These are phyloP conservation scores for Heliconius sara DNA, from an alignment of 2,888 invertebrate genomes.

Conservation along the genomic window DNA sequence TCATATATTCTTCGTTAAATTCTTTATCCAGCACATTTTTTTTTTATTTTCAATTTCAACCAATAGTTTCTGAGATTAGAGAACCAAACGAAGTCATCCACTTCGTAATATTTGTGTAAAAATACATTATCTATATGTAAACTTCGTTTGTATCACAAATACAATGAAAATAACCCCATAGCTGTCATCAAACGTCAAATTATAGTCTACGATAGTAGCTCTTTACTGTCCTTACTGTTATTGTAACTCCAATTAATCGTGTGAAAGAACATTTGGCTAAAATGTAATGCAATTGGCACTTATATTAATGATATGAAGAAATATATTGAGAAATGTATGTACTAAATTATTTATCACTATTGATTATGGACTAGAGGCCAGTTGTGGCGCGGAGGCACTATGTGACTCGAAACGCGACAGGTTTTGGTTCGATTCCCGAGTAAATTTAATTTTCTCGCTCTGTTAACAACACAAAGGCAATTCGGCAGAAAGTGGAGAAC, in stretches of 20 bases:
- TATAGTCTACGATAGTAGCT: no score
- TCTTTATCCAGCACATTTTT: no score
- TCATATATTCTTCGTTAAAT: no score
- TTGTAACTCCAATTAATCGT: neutral
- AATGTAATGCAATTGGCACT: neutral
- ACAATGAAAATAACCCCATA: neutral
- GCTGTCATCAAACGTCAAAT: neutral
- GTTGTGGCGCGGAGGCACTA: neutral
- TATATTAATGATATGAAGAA: neutral
- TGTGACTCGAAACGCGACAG: no score
- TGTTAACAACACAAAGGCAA: no score
- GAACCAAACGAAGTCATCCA: no score
- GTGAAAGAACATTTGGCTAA: constrained; percentile 7
- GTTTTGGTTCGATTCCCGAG: no score
- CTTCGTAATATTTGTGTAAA: no score
- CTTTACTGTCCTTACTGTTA: neutral
- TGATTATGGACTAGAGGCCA: neutral
- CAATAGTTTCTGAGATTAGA: no score
- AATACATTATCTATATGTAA: neutral
- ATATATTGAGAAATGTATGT: neutral
- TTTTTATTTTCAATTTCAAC: no score
- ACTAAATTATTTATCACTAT: neutral
- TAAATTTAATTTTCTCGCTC: no score
- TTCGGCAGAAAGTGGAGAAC: no score
- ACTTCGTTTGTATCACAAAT: neutral